Evolutionary conservation across 2,797 vertebrate species (phyloP).

Genomic region (Chaunax sp.): DNA sequence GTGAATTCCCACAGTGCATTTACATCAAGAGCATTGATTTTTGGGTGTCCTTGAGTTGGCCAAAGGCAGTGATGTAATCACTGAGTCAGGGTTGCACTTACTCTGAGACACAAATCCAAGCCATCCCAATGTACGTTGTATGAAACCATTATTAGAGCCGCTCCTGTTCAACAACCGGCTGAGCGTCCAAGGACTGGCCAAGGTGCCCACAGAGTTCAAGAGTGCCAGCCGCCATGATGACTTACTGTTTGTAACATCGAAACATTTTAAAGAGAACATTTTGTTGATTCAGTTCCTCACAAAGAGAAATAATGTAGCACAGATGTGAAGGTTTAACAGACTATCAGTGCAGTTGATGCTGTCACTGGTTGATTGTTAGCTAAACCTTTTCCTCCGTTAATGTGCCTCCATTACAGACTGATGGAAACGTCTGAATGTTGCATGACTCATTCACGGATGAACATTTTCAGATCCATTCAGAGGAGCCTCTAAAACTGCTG

Average conservation of each 20-base stretch:
- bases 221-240: not conserved
- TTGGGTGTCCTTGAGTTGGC: conserved; percentile 74
- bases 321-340: not conserved
- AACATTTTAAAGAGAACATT: not conserved
- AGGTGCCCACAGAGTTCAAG: conserved; percentile 45
- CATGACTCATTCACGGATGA: conserved; percentile 37
- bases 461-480: conserved; percentile 31
- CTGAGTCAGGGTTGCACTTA: conserved; percentile 73
- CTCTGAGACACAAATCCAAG: conserved; percentile 53
- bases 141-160: conserved; percentile 40
- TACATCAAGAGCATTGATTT: conserved; percentile 78
- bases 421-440: conserved; percentile 30
- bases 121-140: conserved; percentile 28
- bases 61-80: conserved; percentile 79
- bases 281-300: no score
- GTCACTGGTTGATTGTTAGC: conserved; percentile 1
- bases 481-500: conserved; percentile 25
- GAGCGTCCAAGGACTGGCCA: conserved; percentile 33
- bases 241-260: no score
- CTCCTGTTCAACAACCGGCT: conserved; percentile 25
- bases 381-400: conserved; percentile 1
- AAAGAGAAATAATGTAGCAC: not conserved
- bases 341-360: not conserved
- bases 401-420: conserved; percentile 12
- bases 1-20: conserved; percentile 76